A percentile compares a stretch with the other conserved stretches of the same genome.
Evolutionary conservation across 2,888 invertebrate species (phyloP).

Genomic region (Tachina lurida): DNA sequence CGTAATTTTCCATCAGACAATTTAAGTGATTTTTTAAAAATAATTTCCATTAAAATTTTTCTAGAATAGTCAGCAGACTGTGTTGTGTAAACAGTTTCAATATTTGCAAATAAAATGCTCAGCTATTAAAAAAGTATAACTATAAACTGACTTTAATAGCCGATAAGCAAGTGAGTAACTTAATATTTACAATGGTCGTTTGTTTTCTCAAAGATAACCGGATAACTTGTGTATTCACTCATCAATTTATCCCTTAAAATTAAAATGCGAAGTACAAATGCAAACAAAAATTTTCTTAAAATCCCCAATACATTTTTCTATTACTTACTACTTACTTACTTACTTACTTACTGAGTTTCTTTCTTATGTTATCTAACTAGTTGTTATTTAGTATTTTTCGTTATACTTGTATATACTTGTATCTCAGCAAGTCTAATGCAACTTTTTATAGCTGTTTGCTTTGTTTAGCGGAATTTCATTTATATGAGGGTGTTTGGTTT

Average conservation of each 20-base stretch:
- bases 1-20: no score
- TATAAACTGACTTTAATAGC: no score
- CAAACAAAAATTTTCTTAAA: slow-evolving; percentile 35
- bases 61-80: no score
- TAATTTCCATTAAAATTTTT: no score
- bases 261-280: slow-evolving; percentile 28
- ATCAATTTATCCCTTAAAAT: not conserved
- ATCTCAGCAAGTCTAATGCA: slow-evolving; percentile 36
- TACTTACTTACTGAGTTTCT: not conserved
- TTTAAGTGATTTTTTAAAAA: no score
- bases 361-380: slow-evolving; percentile 18
- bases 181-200: not conserved
- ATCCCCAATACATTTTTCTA: slow-evolving; percentile 21
- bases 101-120: no score
- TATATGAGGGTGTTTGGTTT: slow-evolving; percentile 1
- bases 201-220: not conserved
- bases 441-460: slow-evolving; percentile 43
- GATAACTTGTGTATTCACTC: not conserved
- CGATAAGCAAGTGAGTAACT: no score
- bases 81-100: no score
- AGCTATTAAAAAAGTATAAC: no score
- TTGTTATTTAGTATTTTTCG: slow-evolving; percentile 49
- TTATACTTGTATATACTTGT: slow-evolving; percentile 10
- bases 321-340: slow-evolving; percentile 1
- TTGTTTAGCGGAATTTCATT: slow-evolving; percentile 51